Evolutionary conservation across 2,113 vertebrate genomes (phyloP).

Genomic region (Bos javanicus): DNA sequence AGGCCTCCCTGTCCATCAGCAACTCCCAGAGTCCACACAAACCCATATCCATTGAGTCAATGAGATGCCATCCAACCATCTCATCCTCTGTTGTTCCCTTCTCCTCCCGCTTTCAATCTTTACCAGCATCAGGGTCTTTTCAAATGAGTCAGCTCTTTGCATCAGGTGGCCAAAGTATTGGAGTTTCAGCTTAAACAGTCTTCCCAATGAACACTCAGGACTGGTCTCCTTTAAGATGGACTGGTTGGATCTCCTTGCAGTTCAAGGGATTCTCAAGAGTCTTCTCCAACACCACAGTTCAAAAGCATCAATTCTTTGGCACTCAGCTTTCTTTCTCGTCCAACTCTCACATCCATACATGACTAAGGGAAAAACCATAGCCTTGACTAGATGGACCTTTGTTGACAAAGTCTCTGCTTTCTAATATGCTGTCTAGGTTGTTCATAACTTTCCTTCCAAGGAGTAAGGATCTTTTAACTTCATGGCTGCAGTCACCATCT

Average conservation of each 20-base stretch:
- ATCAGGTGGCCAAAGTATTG: background rate
- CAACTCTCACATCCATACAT: background rate
- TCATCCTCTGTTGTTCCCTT: background rate
- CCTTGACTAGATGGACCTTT: background rate
- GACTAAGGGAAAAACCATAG: background rate
- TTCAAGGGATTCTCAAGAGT: background rate
- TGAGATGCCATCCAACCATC: background rate
- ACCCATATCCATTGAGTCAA: background rate
- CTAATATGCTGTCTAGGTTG: background rate
- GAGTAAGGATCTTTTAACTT: background rate
- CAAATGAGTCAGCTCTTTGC: background rate
- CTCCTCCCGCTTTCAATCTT: accelerated
- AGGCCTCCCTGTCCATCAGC: background rate
- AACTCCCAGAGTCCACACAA: background rate
- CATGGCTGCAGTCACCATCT: background rate
- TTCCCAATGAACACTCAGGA: background rate
- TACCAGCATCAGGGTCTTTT: background rate
- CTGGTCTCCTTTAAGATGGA: background rate
- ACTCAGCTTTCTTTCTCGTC: accelerated
- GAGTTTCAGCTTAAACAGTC: background rate
- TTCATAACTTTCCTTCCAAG: background rate
- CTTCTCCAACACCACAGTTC: background rate
- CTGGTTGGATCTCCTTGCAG: background rate
- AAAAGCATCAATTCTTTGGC: background rate
- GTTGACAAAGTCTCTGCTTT: background rate